A percentile compares a stretch with the other conserved stretches of the same genome.
Evolutionary conservation across 2,797 vertebrate genomes (phyloP).

Genomic region (Varecia variegata): DNA sequence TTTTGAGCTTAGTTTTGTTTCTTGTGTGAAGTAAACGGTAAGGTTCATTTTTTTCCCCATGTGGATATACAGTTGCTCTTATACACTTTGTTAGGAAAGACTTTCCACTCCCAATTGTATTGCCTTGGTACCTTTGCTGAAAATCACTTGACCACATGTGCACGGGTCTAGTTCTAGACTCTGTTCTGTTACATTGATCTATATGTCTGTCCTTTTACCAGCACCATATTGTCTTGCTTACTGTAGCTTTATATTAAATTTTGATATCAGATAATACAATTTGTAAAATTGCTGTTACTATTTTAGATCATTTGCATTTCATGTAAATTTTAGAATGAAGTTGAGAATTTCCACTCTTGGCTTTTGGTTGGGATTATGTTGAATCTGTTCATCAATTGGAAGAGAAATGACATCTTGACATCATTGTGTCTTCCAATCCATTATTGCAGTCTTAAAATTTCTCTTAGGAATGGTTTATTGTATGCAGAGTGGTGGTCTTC

Average conservation of each 20-base stretch:
- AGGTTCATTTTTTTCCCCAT: background rate
- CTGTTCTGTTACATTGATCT: background rate
- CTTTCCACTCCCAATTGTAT: background rate
- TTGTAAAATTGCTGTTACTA: conserved; percentile 11
- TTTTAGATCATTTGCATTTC: background rate
- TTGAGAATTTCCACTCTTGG: conserved; percentile 15
- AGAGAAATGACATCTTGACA: background rate
- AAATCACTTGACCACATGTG: background rate
- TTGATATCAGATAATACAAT: background rate
- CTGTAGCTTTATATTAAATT: background rate
- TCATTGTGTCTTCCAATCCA: background rate
- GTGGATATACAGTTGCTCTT: background rate
- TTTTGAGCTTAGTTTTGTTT: background rate
- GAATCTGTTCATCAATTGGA: background rate
- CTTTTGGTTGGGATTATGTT: background rate
- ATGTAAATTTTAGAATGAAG: conserved; percentile 34
- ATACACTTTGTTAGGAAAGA: background rate
- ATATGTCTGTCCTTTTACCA: background rate
- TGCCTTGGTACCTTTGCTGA: background rate
- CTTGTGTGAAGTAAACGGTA: background rate
- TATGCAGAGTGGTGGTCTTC: background rate
- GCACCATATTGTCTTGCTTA: background rate
- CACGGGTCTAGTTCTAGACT: background rate
- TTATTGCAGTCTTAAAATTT: background rate
- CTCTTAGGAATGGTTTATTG: conserved; percentile 8